phyloP scores from a whole-genome alignment of 2,113 vertebrate species.

The Nycticebus coucang region DNA sequence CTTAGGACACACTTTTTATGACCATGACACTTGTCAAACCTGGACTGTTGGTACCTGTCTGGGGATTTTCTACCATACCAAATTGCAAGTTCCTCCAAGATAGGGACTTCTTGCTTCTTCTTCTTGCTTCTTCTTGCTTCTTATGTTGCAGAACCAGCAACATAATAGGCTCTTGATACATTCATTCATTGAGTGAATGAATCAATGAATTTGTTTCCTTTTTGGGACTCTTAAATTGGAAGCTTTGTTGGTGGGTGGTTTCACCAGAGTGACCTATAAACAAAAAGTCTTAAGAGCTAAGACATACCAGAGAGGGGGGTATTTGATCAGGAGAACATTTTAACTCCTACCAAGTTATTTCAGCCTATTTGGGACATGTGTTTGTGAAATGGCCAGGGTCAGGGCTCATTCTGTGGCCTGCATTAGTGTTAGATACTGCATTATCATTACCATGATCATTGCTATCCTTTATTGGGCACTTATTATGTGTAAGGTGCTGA shows the following conservation, averaged over 20 bases:
- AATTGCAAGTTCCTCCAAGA: constrained; percentile 13
- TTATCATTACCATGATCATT: not conserved
- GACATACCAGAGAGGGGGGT: not conserved
- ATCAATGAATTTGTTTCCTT: constrained; percentile 6
- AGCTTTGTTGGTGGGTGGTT: not conserved
- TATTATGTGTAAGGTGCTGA: not conserved
- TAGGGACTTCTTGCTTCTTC: not conserved
- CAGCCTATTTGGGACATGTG: not conserved
- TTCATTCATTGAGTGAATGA: not conserved
- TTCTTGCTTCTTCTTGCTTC: not conserved
- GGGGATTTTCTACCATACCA: not conserved
- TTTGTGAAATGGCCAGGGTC: not conserved
- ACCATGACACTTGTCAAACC: not conserved
- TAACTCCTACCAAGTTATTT: not conserved
- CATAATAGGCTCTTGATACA: not conserved
- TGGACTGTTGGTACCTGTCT: not conserved
- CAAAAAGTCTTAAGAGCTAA: constrained; percentile 24
- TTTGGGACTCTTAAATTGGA: constrained; percentile 12
- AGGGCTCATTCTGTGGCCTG: not conserved
- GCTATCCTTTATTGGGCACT: not conserved
- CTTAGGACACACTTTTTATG: not conserved
- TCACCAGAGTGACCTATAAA: not conserved
- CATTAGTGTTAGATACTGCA: not conserved
- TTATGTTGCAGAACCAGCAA: too few species aligned
- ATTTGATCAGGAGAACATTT: constrained; percentile 8